Base-by-base conservation (phyloP, 2,797 vertebrate species). In the Iguana delicatissima region DNA sequence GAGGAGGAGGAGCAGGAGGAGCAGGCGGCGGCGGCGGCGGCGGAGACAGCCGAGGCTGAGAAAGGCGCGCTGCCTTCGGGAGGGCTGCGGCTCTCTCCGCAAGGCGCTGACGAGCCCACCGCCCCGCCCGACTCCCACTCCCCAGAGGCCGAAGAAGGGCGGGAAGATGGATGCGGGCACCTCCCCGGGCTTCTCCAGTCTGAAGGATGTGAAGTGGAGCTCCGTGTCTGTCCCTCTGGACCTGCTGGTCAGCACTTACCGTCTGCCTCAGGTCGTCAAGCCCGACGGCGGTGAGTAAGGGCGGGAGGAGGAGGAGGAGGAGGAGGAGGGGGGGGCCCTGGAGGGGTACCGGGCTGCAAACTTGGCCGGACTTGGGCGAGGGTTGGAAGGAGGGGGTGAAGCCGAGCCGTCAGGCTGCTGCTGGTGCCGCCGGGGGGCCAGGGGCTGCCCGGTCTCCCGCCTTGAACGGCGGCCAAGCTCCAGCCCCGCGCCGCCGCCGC, bases 141-240 rank as follows among this genome's bases (percentile, higher is more conserved):
- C 57, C 59, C 85, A 88, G 90, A 76, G 29, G 91, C 62, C 72
- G 91, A 80, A 96, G 96, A 95, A 96, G 97, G 96, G 94, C 83
- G 91, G 94, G 96, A 96, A 96, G 94, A 99, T 99, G 99, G 98
- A 99, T 96, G 98, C 98, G 94, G 98, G 98, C 95, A 97, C 98
- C 92, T 98, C 98, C 96, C 97, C 98, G 97, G 98, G 98, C 96
- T 64, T 64, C 62, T 98, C 98, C 97, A 98, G 97, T 95, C 97
- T 99, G 94, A 98, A 99, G 98, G 98, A 99, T 95, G 98, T 99
- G 91, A 98, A 98, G 94, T 99, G 99, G 99, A 99, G 99, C 96
- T 96, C 97, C 85, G 98, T 98, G 95, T 97, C 98, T 76, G 95
- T 99, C 69, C 98, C 98, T 2, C 94, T 99, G 94, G 99, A 99